Base-by-base conservation (phyloP, 1,140 invertebrate genomes). In the Conopomorpha cramerella region DNA sequence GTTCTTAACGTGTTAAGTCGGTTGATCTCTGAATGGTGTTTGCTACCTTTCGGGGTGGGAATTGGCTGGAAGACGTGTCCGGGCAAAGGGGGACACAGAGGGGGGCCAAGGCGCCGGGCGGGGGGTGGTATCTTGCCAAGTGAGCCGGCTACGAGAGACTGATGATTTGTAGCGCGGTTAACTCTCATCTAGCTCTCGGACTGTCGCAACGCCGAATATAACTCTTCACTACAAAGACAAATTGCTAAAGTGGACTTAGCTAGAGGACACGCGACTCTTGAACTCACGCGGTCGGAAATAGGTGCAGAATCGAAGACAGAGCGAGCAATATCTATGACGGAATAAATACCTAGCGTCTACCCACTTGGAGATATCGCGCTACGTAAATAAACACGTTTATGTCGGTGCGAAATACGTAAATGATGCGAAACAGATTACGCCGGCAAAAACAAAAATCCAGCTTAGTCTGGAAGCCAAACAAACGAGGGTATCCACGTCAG, bases 151-250 rank as follows among this genome's bases (percentile, higher is more conserved):
- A n/a, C 33, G 14, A 26, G 19, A 40, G 43, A 41, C 40, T 46
- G 54, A 56, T 63, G 54, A 63, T 60, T 61, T 63, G 53, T 63
- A 48, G 51, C 40, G 54, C 44, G 54, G 52, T 55, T 55, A 54
- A 44, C 48, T 55, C 51, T 62, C 58, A 55, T 55, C 49, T 57
- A 52, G 54, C 48, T 46, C n/a, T n/a, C n/a, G n/a, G 41, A 41
- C 47, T 45, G 50, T 37, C 44, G 46, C 38, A 48, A 38, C 46
- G 35, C 43, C n/a, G 43, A 37, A 36, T 42, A 53, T 57, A 58
- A 54, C 46, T 58, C 52, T 52, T 48, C 37, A 33, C 49, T 52
- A 53, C 51, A 58, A 56, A 58, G 56, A 60, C 42, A 39, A 38
- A 54, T 54, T 44, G 35, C 35, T 39, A 40, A 45, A 40, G 30